Percentiles rank a stretch among this genome's conserved stretches.
These are phyloP conservation scores for Archivesica marissinica DNA, from an alignment of 1,140 invertebrate species.

Conservation along the genomic window DNA sequence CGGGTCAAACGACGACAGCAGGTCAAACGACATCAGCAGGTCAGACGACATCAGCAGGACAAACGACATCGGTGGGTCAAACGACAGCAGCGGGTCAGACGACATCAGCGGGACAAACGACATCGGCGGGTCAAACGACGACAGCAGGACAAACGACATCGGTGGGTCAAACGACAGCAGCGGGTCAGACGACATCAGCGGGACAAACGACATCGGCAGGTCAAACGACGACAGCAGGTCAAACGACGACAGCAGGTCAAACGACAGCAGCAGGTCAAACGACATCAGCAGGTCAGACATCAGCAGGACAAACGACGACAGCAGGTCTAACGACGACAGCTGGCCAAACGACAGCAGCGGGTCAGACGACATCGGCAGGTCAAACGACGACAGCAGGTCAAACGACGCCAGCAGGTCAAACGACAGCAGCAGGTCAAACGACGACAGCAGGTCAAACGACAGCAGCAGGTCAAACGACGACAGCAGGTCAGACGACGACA, in stretches of 20 bases:
- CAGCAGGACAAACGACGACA: background rate
- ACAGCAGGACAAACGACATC: background rate
- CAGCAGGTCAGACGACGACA: background rate
- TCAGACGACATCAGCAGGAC: background rate
- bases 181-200: too few species aligned
- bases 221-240: too few species aligned
- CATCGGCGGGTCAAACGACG: background rate
- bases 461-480: background rate
- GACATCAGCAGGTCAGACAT: background rate
- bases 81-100: background rate
- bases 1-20: background rate
- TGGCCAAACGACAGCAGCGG: conserved; percentile 5
- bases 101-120: too few species aligned
- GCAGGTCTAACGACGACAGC: conserved; percentile 4
- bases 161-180: too few species aligned
- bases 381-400: conserved; percentile 13
- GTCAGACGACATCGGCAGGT: conserved; percentile 4
- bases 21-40: background rate
- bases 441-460: background rate
- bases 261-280: conserved; percentile 12
- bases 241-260: too few species aligned
- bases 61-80: background rate
- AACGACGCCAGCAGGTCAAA: background rate
- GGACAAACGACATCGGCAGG: too few species aligned
- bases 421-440: conserved; percentile 4